phyloP scores from a whole-genome alignment of 2,797 vertebrate genomes.

The Spea hammondii region DNA sequence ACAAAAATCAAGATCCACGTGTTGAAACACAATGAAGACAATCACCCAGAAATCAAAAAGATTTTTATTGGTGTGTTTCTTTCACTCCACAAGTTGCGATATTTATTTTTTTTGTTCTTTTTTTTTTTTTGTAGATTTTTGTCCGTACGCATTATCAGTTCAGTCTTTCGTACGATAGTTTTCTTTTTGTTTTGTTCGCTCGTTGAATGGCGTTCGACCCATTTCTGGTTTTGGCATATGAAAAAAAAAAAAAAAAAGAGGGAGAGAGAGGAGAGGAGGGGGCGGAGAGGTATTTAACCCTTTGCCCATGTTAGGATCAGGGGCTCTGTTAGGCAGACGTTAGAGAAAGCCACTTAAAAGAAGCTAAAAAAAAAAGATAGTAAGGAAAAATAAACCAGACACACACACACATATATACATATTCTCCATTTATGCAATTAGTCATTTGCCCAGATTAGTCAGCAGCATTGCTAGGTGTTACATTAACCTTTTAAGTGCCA shows the following conservation, averaged over 20 bases:
- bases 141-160: slow-evolving; percentile 40
- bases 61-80: slow-evolving; percentile 54
- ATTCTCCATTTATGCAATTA: slow-evolving; percentile 11
- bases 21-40: slow-evolving; percentile 23
- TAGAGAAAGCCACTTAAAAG: slow-evolving; percentile 29
- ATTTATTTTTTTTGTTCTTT: slow-evolving; percentile 46
- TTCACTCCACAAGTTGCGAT: slow-evolving; percentile 54
- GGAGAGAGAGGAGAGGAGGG: slow-evolving; percentile 29
- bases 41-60: slow-evolving; percentile 51
- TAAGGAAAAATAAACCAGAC: slow-evolving; percentile 24
- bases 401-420: slow-evolving; percentile 22
- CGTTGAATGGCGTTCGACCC: slow-evolving; percentile 53
- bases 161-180: slow-evolving; percentile 43
- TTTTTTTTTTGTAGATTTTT: slow-evolving; percentile 50
- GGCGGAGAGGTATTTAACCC: slow-evolving; percentile 50
- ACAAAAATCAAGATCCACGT: too few species aligned
- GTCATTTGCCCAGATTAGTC: neutral
- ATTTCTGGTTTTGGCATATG: slow-evolving; percentile 55
- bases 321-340: slow-evolving; percentile 9
- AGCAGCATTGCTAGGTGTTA: neutral
- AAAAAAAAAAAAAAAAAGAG: slow-evolving; percentile 48
- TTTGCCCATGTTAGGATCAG: slow-evolving; percentile 49
- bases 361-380: slow-evolving; percentile 24
- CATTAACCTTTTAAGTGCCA: neutral
- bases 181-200: slow-evolving; percentile 50